Conservation (phyloP, 2,888 invertebrate species). For the Spilarctia lutea region DNA sequence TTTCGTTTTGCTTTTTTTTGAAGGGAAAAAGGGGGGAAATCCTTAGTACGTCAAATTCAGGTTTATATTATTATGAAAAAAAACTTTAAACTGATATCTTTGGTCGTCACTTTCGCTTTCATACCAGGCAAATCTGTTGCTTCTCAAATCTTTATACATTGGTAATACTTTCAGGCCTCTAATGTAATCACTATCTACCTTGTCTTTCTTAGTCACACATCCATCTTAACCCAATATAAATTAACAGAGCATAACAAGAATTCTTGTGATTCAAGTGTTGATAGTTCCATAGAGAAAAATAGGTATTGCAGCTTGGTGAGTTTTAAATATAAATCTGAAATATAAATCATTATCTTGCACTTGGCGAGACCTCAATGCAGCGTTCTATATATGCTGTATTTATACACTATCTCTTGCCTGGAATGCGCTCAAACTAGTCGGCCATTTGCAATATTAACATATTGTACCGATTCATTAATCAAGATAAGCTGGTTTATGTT, state of each 20-base stretch:
- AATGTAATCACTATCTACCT: too few species aligned
- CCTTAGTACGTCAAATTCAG: background rate
- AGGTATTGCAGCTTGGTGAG: background rate
- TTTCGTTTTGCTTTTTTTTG: too few species aligned
- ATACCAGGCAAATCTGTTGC: too few species aligned
- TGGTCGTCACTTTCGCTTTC: too few species aligned
- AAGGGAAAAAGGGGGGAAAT: background rate
- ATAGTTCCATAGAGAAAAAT: background rate
- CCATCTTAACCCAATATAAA: too few species aligned
- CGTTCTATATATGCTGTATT: conserved; percentile 28
- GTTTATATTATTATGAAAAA: too few species aligned
- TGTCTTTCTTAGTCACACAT: too few species aligned
- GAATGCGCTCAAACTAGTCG: conserved; percentile 56
- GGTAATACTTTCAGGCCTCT: too few species aligned
- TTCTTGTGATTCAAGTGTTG: too few species aligned
- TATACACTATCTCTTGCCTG: conserved; percentile 42
- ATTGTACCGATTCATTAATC: conserved; percentile 60
- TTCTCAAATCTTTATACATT: too few species aligned
- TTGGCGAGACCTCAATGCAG: conserved; percentile 20
- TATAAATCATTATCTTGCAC: conserved; percentile 50
- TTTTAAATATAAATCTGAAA: conserved; percentile 46
- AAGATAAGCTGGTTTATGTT: conserved; percentile 40
- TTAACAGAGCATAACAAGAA: too few species aligned
- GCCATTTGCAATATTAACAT: conserved; percentile 54
- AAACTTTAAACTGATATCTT: too few species aligned